Conservation (phyloP, 2,113 vertebrate genomes). For the Ictalurus furcatus region DNA sequence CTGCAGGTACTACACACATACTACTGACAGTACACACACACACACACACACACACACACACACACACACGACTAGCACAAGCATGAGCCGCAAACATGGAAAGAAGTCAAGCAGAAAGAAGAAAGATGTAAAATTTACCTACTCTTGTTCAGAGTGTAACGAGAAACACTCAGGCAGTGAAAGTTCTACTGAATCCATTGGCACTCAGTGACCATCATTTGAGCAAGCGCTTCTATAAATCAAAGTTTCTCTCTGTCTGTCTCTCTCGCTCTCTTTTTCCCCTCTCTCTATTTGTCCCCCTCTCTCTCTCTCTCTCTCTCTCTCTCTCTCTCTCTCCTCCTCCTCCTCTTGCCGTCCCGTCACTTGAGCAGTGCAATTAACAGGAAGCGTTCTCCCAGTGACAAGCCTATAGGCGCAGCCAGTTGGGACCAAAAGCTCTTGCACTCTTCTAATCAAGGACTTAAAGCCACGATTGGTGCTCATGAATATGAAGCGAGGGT, state of each 20-base stretch:
- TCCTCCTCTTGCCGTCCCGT: constrained; percentile 71
- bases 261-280: constrained; percentile 60
- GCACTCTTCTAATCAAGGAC: constrained; percentile 97
- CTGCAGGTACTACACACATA: constrained; percentile 54
- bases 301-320: constrained; percentile 62
- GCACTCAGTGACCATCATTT: constrained; percentile 88
- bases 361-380: constrained; percentile 87
- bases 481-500: constrained; percentile 95
- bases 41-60: constrained; percentile 59
- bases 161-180: constrained; percentile 95
- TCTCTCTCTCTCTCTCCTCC: constrained; percentile 44
- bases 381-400: constrained; percentile 77
- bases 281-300: constrained; percentile 40
- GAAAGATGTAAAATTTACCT: constrained; percentile 88
- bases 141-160: constrained; percentile 99
- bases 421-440: constrained; percentile 93
- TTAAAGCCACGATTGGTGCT: constrained; percentile 95
- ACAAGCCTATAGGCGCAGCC: constrained; percentile 81
- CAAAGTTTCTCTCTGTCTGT: constrained; percentile 82
- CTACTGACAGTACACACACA: constrained; percentile 47
- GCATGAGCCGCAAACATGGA: constrained; percentile 60
- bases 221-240: constrained; percentile 82
- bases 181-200: constrained; percentile 99
- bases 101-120: constrained; percentile 57
- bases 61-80: constrained; percentile 45